phyloP scores from a whole-genome alignment of 2,888 invertebrate species.

The Blera fallax region DNA sequence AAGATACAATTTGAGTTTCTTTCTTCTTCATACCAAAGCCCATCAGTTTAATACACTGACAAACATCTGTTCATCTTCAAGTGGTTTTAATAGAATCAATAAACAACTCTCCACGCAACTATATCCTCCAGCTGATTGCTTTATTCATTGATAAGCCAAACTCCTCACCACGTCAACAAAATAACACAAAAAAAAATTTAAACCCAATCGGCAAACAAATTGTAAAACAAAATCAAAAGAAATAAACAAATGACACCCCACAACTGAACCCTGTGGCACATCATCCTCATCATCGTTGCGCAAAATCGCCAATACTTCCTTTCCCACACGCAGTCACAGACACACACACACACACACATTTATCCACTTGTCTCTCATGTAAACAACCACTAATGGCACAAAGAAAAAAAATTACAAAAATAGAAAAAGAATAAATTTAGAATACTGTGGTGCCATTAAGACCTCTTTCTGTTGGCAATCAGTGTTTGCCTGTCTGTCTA shows the following conservation, averaged over 20 bases:
- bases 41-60: no score
- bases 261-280: conserved; percentile 50
- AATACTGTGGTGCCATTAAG: conserved; percentile 26
- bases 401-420: conserved; percentile 44
- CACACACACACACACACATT: not conserved
- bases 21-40: no score
- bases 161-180: conserved; percentile 13
- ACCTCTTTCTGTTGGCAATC: conserved; percentile 25
- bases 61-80: no score
- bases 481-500: conserved; percentile 7
- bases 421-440: conserved; percentile 14
- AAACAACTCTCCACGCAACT: not conserved
- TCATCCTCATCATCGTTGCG: conserved; percentile 12
- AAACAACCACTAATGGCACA: conserved; percentile 61
- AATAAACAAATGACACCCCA: conserved; percentile 32
- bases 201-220: conserved; percentile 1
- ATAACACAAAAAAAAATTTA: not conserved
- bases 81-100: not conserved
- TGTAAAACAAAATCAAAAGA: conserved; percentile 9
- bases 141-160: conserved; percentile 5
- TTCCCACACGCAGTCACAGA: conserved; percentile 34
- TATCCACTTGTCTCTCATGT: conserved; percentile 19
- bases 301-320: conserved; percentile 33
- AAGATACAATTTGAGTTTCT: no score
- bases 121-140: not conserved